Conservation (phyloP, 1,140 invertebrate genomes). For the Himalopsyche phryganea region DNA sequence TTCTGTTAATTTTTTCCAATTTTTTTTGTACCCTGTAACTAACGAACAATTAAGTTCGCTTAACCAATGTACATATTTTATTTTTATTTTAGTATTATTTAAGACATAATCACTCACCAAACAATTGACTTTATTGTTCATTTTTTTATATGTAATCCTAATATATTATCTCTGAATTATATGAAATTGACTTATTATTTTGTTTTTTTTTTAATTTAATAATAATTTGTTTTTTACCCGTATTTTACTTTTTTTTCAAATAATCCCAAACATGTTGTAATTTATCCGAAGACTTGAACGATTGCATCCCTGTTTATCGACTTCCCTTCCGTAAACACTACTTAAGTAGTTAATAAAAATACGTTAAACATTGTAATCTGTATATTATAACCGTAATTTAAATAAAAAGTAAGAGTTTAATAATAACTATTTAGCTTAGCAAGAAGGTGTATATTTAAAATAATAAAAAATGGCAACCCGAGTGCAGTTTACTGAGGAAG, state of each 20-base stretch:
- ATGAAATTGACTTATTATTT: slow-evolving; percentile 8
- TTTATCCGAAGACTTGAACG: too few species aligned
- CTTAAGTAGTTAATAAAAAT: background rate
- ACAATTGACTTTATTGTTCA: slow-evolving; percentile 16
- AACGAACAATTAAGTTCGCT: too few species aligned
- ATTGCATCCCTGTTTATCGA: background rate
- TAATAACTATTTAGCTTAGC: background rate
- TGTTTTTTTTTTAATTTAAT: too few species aligned
- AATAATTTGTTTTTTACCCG: too few species aligned
- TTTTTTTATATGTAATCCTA: slow-evolving; percentile 25
- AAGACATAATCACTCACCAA: background rate
- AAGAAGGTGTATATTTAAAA: background rate
- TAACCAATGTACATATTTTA: background rate
- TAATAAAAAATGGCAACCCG: too few species aligned
- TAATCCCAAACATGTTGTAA: background rate
- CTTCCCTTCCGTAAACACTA: background rate
- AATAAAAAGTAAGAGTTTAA: background rate
- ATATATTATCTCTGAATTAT: slow-evolving; percentile 29
- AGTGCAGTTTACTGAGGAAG: too few species aligned
- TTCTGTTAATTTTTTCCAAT: slow-evolving; percentile 14
- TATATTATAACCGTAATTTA: background rate
- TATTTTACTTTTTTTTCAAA: too few species aligned
- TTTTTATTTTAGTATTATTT: too few species aligned
- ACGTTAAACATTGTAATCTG: slow-evolving; percentile 1
- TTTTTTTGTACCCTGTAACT: slow-evolving; percentile 5